These are phyloP conservation scores for Echeneis naucrates DNA, from an alignment of 2,797 vertebrate species.

Conservation along the genomic window DNA sequence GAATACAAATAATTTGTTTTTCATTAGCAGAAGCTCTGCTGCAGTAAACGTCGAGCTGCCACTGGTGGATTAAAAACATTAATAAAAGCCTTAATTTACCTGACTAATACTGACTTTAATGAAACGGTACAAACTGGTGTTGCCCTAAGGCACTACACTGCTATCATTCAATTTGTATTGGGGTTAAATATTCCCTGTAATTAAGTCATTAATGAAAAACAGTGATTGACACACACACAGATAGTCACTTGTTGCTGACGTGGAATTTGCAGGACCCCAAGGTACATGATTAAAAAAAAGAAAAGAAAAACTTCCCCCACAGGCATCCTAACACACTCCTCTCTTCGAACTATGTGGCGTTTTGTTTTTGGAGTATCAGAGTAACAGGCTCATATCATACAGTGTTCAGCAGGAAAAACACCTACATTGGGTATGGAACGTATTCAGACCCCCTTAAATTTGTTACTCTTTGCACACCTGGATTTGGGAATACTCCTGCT, in stretches of 20 bases:
- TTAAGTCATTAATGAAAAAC: no score
- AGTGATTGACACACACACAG: background rate
- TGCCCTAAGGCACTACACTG: background rate
- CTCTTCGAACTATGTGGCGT: background rate
- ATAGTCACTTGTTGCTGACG: background rate
- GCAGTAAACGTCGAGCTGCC: background rate
- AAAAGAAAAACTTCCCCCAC: conserved; percentile 3
- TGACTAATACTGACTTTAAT: background rate
- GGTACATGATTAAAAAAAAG: background rate
- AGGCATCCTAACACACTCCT: background rate
- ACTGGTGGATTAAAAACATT: background rate
- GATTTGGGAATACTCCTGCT: no score
- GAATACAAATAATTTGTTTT: background rate
- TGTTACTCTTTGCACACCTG: no score
- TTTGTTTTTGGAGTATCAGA: conserved; percentile 21
- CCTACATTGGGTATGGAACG: no score
- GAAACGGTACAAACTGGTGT: background rate
- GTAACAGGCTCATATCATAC: conserved; percentile 2
- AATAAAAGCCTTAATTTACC: background rate
- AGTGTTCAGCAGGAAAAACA: conserved; percentile 32
- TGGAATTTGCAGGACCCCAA: background rate
- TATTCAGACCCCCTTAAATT: no score
- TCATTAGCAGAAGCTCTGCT: background rate
- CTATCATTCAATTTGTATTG: background rate
- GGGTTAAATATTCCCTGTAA: background rate